Evolutionary conservation across 1,140 invertebrate genomes (phyloP), one percentile per base, ranked within the genome.

Genomic region (Trachelipus rathkii): DNA sequence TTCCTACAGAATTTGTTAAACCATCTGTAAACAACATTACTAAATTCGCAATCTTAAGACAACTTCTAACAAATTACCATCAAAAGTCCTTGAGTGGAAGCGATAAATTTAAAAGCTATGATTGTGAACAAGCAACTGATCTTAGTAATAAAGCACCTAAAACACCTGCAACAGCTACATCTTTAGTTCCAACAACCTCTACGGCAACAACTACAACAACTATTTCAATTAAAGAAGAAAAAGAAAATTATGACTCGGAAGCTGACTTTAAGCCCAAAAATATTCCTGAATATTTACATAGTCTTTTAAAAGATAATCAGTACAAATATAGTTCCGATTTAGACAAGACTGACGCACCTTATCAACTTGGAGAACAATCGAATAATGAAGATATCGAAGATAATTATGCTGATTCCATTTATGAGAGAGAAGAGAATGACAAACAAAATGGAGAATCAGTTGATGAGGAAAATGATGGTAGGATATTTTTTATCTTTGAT

Each of bases 221-320:
- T 33, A 33, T 8, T 2, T 13, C 50, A 60, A 60, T 15, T 60
- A 60, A 60, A 13, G 50, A 15, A 19, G 19, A 60, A 60, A 60
- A 15, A 8, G 50, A 60, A 60, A 19, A 60, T 60, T 15, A 19
- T 60, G 50, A 60, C 19, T 15, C 50, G 19, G 50, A 60, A 60
- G 19, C 50, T 19, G 50, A 60, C 11, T 60, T 60, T 19, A 13
- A 60, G 19, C 50, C 50, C 11, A 60, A 60, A 60, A 60, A 60
- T 60, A 60, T 60, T 8, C 50, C 50, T 15, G 50, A 60, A 60
- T 19, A 60, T 60, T 60, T 60, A 60, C 50, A 60, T 15, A 60
- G 50, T 60, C 50, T 19, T 60, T 60, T 13, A 33, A 33, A 33
- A 33, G 33, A 33, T 6, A 33, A 33, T 33, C 33, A 33, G 33